Evolutionary conservation across 2,113 vertebrate genomes (phyloP).

Genomic region (Acanthisitta chloris): DNA sequence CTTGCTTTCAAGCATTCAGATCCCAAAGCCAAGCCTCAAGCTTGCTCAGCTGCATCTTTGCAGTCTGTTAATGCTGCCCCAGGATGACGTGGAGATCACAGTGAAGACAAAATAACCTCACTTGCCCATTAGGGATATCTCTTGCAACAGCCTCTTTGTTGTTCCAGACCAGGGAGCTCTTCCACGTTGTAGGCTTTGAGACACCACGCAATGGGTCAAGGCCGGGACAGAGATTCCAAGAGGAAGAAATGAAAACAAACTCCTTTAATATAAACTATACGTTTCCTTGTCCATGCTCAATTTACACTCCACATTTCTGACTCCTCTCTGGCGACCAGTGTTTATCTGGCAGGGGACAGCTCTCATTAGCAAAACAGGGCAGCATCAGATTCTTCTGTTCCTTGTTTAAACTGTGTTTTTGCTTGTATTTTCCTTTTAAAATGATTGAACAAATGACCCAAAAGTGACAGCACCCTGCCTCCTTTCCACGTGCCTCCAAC

Average conservation of each 20-base stretch:
- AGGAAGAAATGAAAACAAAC: background rate
- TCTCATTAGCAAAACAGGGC: background rate
- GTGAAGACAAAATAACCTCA: background rate
- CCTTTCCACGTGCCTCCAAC: background rate
- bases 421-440: background rate
- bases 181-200: background rate
- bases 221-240: background rate
- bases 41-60: fast-evolving
- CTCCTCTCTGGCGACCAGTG: background rate
- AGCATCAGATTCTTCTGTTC: background rate
- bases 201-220: fast-evolving
- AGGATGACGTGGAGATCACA: fast-evolving
- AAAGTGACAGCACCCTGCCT: background rate
- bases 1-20: background rate
- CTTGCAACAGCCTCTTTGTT: background rate
- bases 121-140: background rate
- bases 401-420: background rate
- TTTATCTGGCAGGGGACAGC: background rate
- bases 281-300: background rate
- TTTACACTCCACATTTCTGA: background rate
- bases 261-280: background rate
- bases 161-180: background rate
- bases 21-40: background rate
- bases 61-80: background rate
- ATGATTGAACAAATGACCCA: background rate